Percentiles rank a stretch among this genome's conserved stretches.
These are phyloP conservation scores for Pituophis catenifer DNA, from an alignment of 2,113 vertebrate species.

Conservation along the genomic window DNA sequence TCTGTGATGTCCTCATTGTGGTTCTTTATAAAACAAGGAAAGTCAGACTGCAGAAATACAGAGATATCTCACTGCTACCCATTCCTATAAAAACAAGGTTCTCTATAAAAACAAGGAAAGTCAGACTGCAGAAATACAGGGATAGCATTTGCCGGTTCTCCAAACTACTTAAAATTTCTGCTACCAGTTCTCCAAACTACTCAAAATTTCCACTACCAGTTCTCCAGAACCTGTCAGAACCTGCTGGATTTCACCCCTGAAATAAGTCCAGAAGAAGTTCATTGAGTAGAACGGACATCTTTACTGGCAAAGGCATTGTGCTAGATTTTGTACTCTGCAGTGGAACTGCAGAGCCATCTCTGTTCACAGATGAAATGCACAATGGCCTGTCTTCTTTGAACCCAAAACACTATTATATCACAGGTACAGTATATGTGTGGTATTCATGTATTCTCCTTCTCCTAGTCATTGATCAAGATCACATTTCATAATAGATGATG, in stretches of 20 bases:
- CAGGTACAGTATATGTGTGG: neutral
- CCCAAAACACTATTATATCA: neutral
- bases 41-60: neutral
- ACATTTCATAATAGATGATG: neutral
- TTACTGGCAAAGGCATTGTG: neutral
- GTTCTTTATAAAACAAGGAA: neutral
- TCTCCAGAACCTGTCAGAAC: no score
- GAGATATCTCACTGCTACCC: neutral
- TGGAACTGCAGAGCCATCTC: neutral
- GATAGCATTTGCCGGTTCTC: neutral
- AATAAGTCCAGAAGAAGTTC: neutral
- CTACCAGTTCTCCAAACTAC: no score
- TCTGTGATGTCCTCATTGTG: neutral
- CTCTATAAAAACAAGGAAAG: neutral
- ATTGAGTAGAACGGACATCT: neutral
- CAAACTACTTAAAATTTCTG: no score
- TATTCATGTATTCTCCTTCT: neutral
- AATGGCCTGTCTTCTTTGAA: neutral
- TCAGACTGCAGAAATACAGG: neutral
- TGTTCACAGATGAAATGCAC: neutral
- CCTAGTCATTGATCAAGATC: neutral
- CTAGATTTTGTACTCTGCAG: neutral
- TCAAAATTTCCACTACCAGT: no score
- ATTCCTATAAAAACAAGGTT: neutral
- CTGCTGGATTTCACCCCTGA: no score